Conservation (phyloP, 2,888 invertebrate genomes). For the Tribolium freemani region DNA sequence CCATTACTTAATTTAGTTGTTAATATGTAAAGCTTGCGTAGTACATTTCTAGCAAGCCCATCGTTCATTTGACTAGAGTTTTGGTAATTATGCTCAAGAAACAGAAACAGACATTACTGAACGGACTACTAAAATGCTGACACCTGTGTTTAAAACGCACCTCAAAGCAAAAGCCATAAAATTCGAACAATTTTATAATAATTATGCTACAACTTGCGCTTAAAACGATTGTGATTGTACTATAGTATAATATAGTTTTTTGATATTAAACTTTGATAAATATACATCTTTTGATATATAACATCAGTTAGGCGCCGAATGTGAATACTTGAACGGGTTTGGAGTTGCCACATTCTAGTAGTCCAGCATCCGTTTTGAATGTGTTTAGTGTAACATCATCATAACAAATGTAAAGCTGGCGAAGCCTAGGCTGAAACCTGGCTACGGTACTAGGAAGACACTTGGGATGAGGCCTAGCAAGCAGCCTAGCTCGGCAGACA, state of each 20-base stretch:
- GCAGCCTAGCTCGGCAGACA: conserved; percentile 42
- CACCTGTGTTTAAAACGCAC: conserved; percentile 22
- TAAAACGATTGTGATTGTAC: conserved; percentile 29
- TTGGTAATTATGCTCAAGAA: conserved; percentile 46
- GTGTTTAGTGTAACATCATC: conserved; percentile 45
- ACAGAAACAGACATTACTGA: conserved; percentile 50
- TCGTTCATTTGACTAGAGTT: conserved; percentile 52
- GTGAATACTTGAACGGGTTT: conserved; percentile 14
- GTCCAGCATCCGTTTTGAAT: conserved; percentile 37
- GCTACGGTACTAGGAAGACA: conserved; percentile 63
- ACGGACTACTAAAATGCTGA: conserved; percentile 52
- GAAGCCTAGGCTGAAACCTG: conserved; percentile 48
- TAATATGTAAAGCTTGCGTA: conserved; percentile 52
- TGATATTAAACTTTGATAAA: conserved; percentile 30
- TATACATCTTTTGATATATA: conserved; percentile 36
- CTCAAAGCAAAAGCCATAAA: conserved; percentile 24
- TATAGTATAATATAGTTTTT: conserved; percentile 22
- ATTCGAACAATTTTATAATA: neutral
- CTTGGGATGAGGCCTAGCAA: conserved; percentile 61
- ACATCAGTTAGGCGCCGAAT: conserved; percentile 7
- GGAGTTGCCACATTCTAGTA: conserved; percentile 49
- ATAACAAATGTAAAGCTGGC: conserved; percentile 55
- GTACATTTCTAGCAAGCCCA: conserved; percentile 49
- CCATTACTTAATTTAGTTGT: conserved; percentile 59
- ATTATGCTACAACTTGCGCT: conserved; percentile 20